These are phyloP conservation scores for Nomada ferruginata DNA, from an alignment of 2,888 invertebrate genomes.

Conservation along the genomic window DNA sequence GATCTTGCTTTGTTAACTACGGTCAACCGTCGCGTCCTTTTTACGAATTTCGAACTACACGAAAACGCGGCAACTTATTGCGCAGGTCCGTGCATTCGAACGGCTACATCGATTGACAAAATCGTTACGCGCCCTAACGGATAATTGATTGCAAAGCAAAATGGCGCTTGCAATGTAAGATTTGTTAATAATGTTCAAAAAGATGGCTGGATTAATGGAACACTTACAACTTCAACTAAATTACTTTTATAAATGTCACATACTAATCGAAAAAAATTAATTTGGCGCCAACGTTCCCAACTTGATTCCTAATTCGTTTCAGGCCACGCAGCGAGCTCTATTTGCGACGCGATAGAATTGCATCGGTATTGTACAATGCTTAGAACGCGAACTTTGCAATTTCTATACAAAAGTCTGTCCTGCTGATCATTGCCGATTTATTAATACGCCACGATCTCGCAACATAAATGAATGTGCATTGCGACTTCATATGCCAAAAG, in stretches of 20 bases:
- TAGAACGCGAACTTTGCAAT: conserved; percentile 13
- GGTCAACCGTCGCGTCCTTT: conserved; percentile 24
- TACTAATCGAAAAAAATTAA: background rate
- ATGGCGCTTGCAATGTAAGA: too few relatives aligned
- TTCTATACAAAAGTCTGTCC: conserved; percentile 24
- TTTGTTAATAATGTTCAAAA: too few relatives aligned
- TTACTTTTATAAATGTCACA: background rate
- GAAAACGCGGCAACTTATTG: background rate
- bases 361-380: conserved; percentile 30
- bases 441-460: conserved; percentile 1
- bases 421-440: conserved; percentile 13
- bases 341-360: conserved; percentile 17
- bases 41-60: conserved; percentile 37
- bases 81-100: background rate
- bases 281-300: background rate
- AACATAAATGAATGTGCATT: too few relatives aligned
- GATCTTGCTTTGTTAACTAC: conserved; percentile 57
- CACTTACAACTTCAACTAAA: background rate
- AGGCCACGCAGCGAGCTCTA: background rate
- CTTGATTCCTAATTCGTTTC: conserved; percentile 18
- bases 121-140: background rate
- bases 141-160: background rate
- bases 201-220: too few relatives aligned
- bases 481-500: too few relatives aligned
- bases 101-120: background rate